A percentile compares a stretch with the other conserved stretches of the same genome.
Conservation (phyloP, 2,888 invertebrate species). For the Euclidia mi region DNA sequence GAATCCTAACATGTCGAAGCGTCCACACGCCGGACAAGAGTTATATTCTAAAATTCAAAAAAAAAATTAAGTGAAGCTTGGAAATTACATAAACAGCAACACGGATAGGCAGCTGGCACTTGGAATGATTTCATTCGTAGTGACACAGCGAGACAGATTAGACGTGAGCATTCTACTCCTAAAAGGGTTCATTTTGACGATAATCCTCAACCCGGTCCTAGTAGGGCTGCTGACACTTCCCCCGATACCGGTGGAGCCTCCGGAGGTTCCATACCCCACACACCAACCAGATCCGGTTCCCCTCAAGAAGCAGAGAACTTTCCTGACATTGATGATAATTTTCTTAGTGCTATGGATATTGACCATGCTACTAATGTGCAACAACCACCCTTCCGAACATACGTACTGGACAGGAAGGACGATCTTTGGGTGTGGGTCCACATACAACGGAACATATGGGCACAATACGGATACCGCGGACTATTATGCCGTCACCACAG, state of each 20-base stretch:
- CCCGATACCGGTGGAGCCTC: background rate
- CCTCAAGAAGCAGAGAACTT: constrained; percentile 5
- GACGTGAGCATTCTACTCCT: background rate
- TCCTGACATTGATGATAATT: constrained; percentile 18
- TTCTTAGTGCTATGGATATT: constrained; percentile 22
- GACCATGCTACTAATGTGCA: constrained; percentile 14
- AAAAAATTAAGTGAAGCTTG: constrained; percentile 6
- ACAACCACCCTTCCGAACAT: constrained; percentile 4
- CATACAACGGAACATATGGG: constrained; percentile 17
- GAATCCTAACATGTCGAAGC: constrained; percentile 16
- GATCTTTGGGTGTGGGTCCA: constrained; percentile 20
- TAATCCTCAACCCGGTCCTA: constrained; percentile 7
- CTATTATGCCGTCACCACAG: constrained; percentile 24
- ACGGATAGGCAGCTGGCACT: background rate
- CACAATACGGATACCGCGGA: constrained; percentile 22
- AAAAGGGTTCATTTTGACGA: constrained; percentile 2
- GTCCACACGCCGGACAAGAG: constrained; percentile 13
- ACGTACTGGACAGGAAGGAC: constrained; percentile 5
- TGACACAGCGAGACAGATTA: background rate
- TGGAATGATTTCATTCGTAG: constrained; percentile 10
- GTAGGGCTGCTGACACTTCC: background rate
- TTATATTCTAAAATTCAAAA: constrained; percentile 15
- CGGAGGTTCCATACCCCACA: background rate
- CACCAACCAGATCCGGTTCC: constrained; percentile 1
- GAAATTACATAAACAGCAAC: background rate